Evolutionary conservation across 2,113 vertebrate species (phyloP), one percentile per base, ranked within the genome.

Genomic region (Ondatra zibethicus): DNA sequence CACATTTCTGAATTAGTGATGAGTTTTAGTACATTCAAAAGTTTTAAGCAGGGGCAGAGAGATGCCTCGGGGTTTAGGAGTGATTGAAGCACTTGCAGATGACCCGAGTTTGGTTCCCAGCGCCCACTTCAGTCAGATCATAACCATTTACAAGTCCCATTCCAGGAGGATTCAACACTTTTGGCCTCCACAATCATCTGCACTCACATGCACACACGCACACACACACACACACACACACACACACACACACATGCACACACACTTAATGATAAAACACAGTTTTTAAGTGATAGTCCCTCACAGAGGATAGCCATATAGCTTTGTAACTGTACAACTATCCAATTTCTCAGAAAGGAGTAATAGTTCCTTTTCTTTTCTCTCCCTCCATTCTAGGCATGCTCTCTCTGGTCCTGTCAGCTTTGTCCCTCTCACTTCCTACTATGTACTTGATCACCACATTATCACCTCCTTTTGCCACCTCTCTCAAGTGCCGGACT

Each of bases 391-490:
- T 50, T 76, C 45, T 50, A 31, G 47, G 45, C 45, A 50, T 50
- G 75, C 45, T 77, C 50, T 76, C 39, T 45, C 25, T 27, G 73
- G 42, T 29, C 27, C 25, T 76, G 11, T 45, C 25, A 45, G 25
- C 25, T 29, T 76, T 11, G 14, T 50, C 13, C 27, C 45, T 17
- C 75, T 77, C 42, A 5, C 25, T 39, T 73, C 68, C 70, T 73
- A 23, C 1, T 1, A 73, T 39, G 36, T 9, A 9, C n/a, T 39
- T 23, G 19, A 0, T 42, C 3, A 7, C 45, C 9, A 17, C 6
- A 31, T 50, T 17, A 16, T 73, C 72, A 10, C 23, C 14, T 78
- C 76, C 76, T 19, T 7, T 33, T 14, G 17, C 29, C 14, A 31
- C 50, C 19, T 81, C 78, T 81, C 78, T 36, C 50, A 55, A 45